Evolutionary conservation across 2,113 vertebrate species (phyloP).

Genomic region (Boulengeromyrus knoepffleri): DNA sequence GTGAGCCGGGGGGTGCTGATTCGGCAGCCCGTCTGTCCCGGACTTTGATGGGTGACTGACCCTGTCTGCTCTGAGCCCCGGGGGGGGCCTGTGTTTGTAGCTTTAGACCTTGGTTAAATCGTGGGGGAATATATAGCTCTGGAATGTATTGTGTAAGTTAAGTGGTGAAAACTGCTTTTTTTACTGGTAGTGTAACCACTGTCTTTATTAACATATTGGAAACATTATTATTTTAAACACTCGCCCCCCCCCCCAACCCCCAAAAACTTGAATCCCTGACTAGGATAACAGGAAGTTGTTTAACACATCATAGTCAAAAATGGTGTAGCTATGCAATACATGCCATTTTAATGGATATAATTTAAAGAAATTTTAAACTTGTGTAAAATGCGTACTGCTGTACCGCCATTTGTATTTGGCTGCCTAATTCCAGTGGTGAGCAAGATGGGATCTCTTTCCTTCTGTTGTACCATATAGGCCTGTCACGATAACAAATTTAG

Average conservation of each 20-base stretch:
- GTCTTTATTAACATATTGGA: not conserved
- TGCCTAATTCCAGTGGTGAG: not conserved
- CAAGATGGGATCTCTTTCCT: not conserved
- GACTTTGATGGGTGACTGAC: not conserved
- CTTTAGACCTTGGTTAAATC: not conserved
- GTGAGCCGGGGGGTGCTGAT: constrained; percentile 50
- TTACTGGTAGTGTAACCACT: not conserved
- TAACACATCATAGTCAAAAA: not conserved
- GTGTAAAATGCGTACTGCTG: not conserved
- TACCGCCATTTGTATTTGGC: not conserved
- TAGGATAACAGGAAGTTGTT: not conserved
- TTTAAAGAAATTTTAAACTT: not conserved
- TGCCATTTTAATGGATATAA: not conserved
- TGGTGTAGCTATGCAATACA: not conserved
- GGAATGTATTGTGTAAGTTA: not conserved
- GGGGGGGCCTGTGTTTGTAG: not conserved
- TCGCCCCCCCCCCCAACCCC: not conserved
- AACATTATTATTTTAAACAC: not conserved
- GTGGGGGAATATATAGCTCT: not conserved
- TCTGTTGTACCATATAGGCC: not conserved
- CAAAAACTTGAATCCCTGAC: not conserved
- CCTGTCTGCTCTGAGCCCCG: not conserved
- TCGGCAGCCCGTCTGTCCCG: not conserved
- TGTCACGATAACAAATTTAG: no score
- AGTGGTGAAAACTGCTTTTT: not conserved